These are phyloP conservation scores for Rhorus exstirpatorius DNA, from an alignment of 2,888 invertebrate species.

Conservation along the genomic window DNA sequence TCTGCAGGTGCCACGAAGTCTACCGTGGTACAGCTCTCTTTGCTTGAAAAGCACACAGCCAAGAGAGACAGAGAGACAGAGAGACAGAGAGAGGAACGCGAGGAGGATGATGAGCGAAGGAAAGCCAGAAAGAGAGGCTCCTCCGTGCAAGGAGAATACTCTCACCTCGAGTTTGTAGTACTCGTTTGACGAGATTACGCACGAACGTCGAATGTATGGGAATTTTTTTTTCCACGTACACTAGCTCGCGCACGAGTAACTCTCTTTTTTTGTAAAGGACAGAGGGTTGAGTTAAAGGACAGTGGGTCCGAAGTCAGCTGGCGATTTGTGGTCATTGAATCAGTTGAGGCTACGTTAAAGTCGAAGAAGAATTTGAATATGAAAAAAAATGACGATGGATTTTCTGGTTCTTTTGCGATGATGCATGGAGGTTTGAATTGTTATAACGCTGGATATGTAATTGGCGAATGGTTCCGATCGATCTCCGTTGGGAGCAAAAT, in stretches of 20 bases:
- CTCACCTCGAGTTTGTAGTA: slow-evolving; percentile 64
- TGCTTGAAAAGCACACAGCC: slow-evolving; percentile 29
- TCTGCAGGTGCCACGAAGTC: slow-evolving; percentile 66
- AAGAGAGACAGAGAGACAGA: slow-evolving; percentile 10
- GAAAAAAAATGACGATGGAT: no score
- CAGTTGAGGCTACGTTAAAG: no score
- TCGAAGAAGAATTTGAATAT: no score
- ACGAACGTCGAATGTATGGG: slow-evolving; percentile 42
- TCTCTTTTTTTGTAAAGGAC: slow-evolving; percentile 5
- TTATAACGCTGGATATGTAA: no score
- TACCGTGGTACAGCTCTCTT: slow-evolving; percentile 48
- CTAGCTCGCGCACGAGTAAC: neutral
- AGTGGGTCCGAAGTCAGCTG: neutral
- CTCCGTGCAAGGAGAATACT: slow-evolving; percentile 18
- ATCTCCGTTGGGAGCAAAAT: no score
- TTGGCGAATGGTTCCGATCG: no score
- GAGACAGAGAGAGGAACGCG: slow-evolving; percentile 19
- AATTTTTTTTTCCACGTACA: slow-evolving; percentile 2
- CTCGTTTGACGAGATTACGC: slow-evolving; percentile 68
- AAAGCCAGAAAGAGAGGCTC: slow-evolving; percentile 31
- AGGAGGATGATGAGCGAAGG: slow-evolving; percentile 14
- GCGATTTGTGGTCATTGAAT: no score
- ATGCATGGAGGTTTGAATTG: no score
- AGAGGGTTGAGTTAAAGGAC: neutral
- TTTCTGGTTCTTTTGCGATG: no score